These are phyloP conservation scores for Neodiprion virginianus DNA, from an alignment of 1,140 invertebrate genomes.

Conservation along the genomic window DNA sequence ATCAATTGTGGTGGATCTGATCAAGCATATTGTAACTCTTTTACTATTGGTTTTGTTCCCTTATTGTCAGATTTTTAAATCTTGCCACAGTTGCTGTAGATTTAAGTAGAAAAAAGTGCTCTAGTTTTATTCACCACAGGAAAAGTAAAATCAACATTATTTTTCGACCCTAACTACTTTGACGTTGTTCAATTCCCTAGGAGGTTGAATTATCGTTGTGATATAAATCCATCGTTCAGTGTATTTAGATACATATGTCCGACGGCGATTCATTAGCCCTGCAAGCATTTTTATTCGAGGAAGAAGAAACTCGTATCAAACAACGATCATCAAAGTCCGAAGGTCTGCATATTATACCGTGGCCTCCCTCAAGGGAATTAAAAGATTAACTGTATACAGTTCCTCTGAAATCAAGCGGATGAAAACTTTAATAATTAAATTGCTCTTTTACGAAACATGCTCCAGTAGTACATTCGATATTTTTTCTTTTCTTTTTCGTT, in stretches of 20 bases:
- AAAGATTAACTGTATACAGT: conserved; percentile 40
- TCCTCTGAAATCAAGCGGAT: conserved; percentile 19
- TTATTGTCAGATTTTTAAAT: too few species aligned
- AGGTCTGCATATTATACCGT: conserved; percentile 27
- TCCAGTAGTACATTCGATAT: too few species aligned
- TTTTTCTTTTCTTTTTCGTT: too few species aligned
- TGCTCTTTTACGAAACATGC: conserved; percentile 21
- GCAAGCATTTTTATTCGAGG: neutral
- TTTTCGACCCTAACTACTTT: too few species aligned
- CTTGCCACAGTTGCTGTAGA: too few species aligned
- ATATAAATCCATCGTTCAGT: neutral
- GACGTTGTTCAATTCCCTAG: neutral
- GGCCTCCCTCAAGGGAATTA: conserved; percentile 43
- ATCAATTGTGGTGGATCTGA: too few species aligned
- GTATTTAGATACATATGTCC: conserved; percentile 4
- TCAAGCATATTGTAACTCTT: too few species aligned
- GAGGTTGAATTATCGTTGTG: neutral
- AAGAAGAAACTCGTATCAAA: neutral
- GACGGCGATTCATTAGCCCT: neutral
- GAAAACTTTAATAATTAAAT: conserved; percentile 49
- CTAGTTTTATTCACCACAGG: too few species aligned
- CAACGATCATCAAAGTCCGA: conserved; percentile 10
- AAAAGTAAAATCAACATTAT: too few species aligned
- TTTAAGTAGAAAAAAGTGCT: too few species aligned
- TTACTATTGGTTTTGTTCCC: too few species aligned